A percentile compares a stretch with the other conserved stretches of the same genome.
Conservation (phyloP, 2,113 vertebrate species). For the Rhagologus leucostigma region DNA sequence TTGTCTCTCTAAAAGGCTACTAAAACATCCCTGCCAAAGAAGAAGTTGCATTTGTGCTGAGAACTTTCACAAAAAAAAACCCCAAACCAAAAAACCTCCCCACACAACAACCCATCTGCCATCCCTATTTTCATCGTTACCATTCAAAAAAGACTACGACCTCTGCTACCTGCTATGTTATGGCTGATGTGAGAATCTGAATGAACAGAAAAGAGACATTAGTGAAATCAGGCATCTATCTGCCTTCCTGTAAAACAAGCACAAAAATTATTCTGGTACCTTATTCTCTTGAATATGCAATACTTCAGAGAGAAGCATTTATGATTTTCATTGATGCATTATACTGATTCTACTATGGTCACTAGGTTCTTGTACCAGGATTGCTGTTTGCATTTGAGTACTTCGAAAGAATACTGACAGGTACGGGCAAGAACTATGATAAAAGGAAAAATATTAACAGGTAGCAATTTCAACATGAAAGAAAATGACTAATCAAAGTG, state of each 20-base stretch:
- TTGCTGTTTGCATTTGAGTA: neutral
- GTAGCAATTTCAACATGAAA: slow-evolving; percentile 3
- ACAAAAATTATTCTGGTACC: neutral
- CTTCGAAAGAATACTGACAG: neutral
- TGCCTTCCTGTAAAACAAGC: neutral
- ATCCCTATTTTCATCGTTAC: neutral
- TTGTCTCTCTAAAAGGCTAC: neutral
- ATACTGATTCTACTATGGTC: neutral
- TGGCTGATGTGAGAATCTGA: neutral
- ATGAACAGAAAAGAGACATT: neutral
- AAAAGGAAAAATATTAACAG: neutral
- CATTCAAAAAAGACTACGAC: neutral
- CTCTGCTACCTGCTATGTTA: neutral
- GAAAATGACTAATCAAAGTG: neutral
- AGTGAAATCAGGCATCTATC: neutral
- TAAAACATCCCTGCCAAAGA: neutral
- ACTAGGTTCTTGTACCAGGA: neutral
- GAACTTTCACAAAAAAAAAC: neutral
- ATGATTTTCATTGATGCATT: neutral
- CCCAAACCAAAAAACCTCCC: neutral
- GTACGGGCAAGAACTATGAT: neutral
- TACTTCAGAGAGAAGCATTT: neutral
- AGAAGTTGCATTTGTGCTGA: neutral
- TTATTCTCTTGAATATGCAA: neutral
- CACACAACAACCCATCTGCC: neutral